These are phyloP conservation scores for Falco columbarius DNA, from an alignment of 2,797 vertebrate species.

Conservation along the genomic window DNA sequence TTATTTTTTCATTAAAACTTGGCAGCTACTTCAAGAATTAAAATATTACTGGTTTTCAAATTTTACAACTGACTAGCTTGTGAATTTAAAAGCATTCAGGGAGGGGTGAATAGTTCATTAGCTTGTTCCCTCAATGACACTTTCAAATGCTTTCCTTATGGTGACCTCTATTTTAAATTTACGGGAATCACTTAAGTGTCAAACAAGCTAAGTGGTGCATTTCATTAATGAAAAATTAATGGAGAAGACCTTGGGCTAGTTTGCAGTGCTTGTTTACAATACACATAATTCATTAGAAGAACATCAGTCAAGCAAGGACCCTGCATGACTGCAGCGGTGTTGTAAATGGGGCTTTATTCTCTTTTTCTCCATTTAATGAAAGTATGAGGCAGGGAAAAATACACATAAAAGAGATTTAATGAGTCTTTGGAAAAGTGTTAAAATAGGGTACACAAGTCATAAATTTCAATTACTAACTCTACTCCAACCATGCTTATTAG, in stretches of 20 bases:
- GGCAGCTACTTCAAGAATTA: slow-evolving; percentile 51
- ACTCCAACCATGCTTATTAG: slow-evolving; percentile 61
- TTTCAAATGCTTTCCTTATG: slow-evolving; percentile 67
- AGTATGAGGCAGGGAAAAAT: slow-evolving; percentile 69
- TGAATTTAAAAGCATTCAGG: slow-evolving; percentile 63
- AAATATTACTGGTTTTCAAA: slow-evolving; percentile 50
- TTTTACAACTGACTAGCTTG: slow-evolving; percentile 49
- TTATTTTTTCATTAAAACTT: slow-evolving; percentile 41
- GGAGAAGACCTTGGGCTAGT: slow-evolving; percentile 74
- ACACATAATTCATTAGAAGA: slow-evolving; percentile 78
- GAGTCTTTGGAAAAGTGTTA: slow-evolving; percentile 76
- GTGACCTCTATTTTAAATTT: slow-evolving; percentile 77
- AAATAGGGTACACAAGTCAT: slow-evolving; percentile 72
- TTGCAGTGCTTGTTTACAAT: slow-evolving; percentile 77
- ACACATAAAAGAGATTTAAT: slow-evolving; percentile 81
- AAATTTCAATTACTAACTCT: slow-evolving; percentile 76
- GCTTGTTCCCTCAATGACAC: slow-evolving; percentile 66
- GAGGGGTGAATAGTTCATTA: slow-evolving; percentile 63
- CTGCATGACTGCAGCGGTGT: slow-evolving; percentile 33
- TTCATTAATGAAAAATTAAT: slow-evolving; percentile 84
- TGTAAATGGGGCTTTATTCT: slow-evolving; percentile 71
- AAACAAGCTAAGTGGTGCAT: slow-evolving; percentile 78
- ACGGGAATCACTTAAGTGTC: slow-evolving; percentile 77
- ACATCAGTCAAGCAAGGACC: slow-evolving; percentile 66
- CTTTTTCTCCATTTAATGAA: slow-evolving; percentile 75